phyloP scores from a whole-genome alignment of 2,797 vertebrate species.

The Acipenser oxyrinchus region DNA sequence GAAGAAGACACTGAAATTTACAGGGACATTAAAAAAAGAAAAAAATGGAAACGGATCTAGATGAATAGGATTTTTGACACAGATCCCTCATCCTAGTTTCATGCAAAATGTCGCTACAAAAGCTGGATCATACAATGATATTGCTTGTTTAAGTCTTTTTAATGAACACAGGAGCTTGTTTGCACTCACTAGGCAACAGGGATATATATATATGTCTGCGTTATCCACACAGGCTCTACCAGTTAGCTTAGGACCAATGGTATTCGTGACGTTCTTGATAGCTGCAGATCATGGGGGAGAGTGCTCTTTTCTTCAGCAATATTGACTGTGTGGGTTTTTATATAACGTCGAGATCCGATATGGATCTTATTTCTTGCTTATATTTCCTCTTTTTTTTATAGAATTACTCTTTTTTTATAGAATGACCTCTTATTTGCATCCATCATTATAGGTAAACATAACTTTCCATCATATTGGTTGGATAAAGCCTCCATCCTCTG shows the following conservation, averaged over 20 bases:
- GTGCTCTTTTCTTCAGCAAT: no score
- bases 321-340: no score
- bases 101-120: not conserved
- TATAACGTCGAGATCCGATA: no score
- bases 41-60: constrained; percentile 58
- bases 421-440: no score
- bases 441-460: no score
- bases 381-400: no score
- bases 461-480: no score
- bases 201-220: not conserved
- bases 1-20: constrained; percentile 74
- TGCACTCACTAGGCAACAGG: not conserved
- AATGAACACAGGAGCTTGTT: constrained; percentile 7
- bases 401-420: no score
- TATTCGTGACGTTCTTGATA: no score
- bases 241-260: constrained; percentile 10
- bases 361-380: no score
- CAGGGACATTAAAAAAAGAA: constrained; percentile 53
- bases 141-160: constrained; percentile 4
- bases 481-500: no score
- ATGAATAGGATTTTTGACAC: constrained; percentile 36
- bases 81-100: not conserved
- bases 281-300: no score
- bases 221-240: constrained; percentile 41
- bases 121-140: not conserved